Base-by-base conservation (phyloP, 64 coral and sea anemone genomes). In the Acropora yongei region DNA sequence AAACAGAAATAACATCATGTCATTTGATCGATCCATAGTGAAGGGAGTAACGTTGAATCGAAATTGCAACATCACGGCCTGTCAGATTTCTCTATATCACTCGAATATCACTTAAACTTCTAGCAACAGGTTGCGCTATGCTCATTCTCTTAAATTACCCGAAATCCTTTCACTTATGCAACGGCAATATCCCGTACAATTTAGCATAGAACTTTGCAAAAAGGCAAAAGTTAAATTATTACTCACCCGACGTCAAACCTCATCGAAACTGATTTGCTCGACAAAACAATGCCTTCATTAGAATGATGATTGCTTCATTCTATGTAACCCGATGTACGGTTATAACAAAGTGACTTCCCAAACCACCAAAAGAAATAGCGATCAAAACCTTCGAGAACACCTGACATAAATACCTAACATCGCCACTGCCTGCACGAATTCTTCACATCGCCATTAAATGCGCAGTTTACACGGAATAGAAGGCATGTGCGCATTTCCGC, bases 401-500 rank as follows among this genome's bases (percentile, higher is more conserved):
- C 30, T 30, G 30, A 30, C 30, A 30, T 30, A 30, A 30, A 30
- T 30, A 30, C 30, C 30, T 30, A 30, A 30, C 30, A 30, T 30
- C 30, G 30, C 30, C 30, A 30, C 30, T 30, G 30, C 30, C 30
- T 30, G 30, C 30, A 30, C 30, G 30, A 30, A 30, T 30, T 30
- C 30, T 30, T 30, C 30, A 30, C 30, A 30, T 30, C 30, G 4
- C 5, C 74, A 76, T 8, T 44, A 45, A 69, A 49, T 85, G 82
- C 82, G 82, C 82, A 85, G 65, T 71, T 5, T 5, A 48, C 11
- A 20, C 65, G 10, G 3, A 47, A 0, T 5, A 16, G 1, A 47
- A 2, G 47, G 16, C 46, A 14, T 84, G 1, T 48, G 82, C 63
- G 82, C 82, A 85, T 85, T 85, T 85, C 82, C 82, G 44, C 46